Conservation (phyloP, 2,113 vertebrate species). For the Amphiprion ocellaris region DNA sequence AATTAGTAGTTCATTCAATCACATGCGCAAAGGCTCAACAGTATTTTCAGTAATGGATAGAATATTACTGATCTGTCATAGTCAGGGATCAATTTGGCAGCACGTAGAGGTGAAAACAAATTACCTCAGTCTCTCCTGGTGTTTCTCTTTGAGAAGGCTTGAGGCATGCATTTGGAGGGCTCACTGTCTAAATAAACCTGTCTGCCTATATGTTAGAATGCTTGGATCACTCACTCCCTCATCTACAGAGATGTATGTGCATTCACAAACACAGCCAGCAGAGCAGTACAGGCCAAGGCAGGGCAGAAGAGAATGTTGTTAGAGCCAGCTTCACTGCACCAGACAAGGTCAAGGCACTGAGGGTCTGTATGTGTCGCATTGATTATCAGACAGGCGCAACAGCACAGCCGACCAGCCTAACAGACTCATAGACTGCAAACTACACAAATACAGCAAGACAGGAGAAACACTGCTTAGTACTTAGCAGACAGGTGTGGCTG, state of each 20-base stretch:
- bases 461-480: conserved; percentile 52
- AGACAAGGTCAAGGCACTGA: conserved; percentile 62
- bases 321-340: conserved; percentile 46
- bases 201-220: background rate
- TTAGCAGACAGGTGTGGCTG: conserved; percentile 75
- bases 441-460: conserved; percentile 59
- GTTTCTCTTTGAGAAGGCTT: background rate
- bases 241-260: background rate
- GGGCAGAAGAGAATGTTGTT: conserved; percentile 27
- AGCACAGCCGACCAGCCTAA: conserved; percentile 22
- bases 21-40: too few relatives aligned
- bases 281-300: conserved; percentile 9
- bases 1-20: too few relatives aligned
- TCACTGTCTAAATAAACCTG: background rate
- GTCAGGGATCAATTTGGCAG: background rate
- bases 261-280: conserved; percentile 9
- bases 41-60: too few relatives aligned
- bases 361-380: conserved; percentile 62
- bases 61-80: too few relatives aligned
- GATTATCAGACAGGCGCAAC: conserved; percentile 65
- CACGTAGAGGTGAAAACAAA: conserved; percentile 7
- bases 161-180: background rate
- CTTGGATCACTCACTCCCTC: background rate
- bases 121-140: background rate
- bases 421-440: conserved; percentile 35